phyloP scores from a whole-genome alignment of 2,113 vertebrate genomes.

The Cettia cetti region DNA sequence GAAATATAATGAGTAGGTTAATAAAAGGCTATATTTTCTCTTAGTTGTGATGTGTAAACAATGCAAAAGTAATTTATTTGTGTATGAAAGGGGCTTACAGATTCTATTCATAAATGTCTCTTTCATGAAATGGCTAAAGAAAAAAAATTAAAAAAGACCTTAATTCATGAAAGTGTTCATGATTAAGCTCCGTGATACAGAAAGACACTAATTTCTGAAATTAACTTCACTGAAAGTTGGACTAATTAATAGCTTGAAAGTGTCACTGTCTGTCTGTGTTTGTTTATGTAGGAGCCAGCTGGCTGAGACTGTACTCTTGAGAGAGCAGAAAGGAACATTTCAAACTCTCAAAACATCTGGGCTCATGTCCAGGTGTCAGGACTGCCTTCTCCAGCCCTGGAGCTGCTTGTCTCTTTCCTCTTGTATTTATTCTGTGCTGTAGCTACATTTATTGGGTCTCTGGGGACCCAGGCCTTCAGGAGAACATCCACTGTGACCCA shows the following conservation, averaged over 20 bases:
- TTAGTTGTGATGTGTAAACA: background rate
- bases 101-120: background rate
- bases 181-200: background rate
- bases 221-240: background rate
- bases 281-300: background rate
- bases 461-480: background rate
- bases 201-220: slow-evolving; percentile 33
- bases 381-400: background rate
- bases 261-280: background rate
- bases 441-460: background rate
- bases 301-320: background rate
- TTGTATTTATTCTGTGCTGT: background rate
- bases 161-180: background rate
- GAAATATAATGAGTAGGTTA: background rate
- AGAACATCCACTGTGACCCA: background rate
- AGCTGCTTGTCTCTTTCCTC: background rate
- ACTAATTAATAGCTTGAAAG: slow-evolving; percentile 29
- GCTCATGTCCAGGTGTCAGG: background rate
- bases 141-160: background rate
- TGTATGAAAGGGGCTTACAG: background rate
- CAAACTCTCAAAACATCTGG: slow-evolving; percentile 25
- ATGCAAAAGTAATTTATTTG: background rate
- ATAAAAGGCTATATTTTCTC: background rate
- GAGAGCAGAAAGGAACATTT: slow-evolving; percentile 15
- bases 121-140: background rate